Conservation (phyloP, 2,797 vertebrate genomes). For the Ctenochaetus hawaiiensis region DNA sequence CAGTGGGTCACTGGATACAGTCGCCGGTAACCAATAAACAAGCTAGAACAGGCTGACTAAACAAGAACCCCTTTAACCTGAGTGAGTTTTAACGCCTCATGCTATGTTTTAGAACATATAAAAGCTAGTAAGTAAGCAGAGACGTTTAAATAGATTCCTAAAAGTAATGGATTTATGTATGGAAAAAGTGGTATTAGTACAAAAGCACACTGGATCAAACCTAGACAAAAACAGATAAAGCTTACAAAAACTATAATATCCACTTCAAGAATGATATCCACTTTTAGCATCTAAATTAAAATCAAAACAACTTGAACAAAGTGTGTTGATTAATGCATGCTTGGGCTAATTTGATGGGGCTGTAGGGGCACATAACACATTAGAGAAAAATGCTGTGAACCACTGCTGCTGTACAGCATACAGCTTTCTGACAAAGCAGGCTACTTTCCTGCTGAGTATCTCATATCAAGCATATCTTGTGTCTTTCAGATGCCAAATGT, state of each 20-base stretch:
- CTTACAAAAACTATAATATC: not conserved
- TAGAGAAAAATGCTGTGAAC: not conserved
- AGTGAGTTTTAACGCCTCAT: not conserved
- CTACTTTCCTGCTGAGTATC: not conserved
- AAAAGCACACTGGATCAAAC: conserved; percentile 6
- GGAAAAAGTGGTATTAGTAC: not conserved
- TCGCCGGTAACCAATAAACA: not conserved
- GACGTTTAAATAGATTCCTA: not conserved
- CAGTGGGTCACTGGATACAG: not conserved
- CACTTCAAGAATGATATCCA: not conserved
- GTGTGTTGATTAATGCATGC: not conserved
- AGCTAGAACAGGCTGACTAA: not conserved
- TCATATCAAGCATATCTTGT: conserved; percentile 18
- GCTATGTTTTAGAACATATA: not conserved
- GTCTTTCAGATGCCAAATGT: conserved; percentile 87
- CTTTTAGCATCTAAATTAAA: not conserved
- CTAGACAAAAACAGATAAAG: not conserved
- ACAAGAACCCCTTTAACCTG: not conserved
- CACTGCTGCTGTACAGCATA: not conserved
- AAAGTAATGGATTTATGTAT: not conserved
- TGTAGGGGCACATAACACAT: not conserved
- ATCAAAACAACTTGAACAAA: not conserved
- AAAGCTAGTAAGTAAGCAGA: not conserved
- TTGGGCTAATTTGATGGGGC: not conserved
- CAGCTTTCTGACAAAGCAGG: not conserved